These are phyloP conservation scores for Agraylea sexmaculata DNA, from an alignment of 1,140 invertebrate genomes.

Conservation along the genomic window DNA sequence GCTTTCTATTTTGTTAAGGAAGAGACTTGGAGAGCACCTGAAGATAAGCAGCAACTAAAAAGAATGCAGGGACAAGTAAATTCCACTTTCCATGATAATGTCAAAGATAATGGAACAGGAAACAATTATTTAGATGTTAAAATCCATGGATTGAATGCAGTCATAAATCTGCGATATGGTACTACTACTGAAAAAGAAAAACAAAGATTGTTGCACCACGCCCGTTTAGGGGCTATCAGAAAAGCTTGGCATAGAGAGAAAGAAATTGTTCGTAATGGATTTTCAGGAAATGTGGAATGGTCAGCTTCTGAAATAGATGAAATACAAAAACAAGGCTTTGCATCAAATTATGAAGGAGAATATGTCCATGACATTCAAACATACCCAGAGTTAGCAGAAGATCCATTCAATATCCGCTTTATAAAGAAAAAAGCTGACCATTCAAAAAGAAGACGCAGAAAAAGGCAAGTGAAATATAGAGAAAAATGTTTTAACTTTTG, in stretches of 20 bases:
- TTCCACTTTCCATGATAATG: conserved; percentile 79
- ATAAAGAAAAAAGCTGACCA: conserved; percentile 61
- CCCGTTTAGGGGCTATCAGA: conserved; percentile 68
- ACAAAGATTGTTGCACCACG: conserved; percentile 76
- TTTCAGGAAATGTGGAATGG: conserved; percentile 62
- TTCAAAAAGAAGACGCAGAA: conserved; percentile 50
- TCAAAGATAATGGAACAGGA: conserved; percentile 54
- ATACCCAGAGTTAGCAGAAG: conserved; percentile 87
- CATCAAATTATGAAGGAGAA: conserved; percentile 75
- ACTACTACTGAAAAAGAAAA: conserved; percentile 80
- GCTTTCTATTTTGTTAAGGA: conserved; percentile 94
- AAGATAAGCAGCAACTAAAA: conserved; percentile 80
- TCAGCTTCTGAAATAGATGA: conserved; percentile 73
- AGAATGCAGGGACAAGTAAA: conserved; percentile 82
- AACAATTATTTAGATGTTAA: conserved; percentile 68
- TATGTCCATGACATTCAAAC: conserved; percentile 80
- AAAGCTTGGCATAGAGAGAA: conserved; percentile 88
- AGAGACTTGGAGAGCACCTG: conserved; percentile 72
- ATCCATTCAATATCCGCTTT: conserved; percentile 88
- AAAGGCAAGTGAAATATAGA: conserved; percentile 38
- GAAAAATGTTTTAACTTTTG: conserved; percentile 12
- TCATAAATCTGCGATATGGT: conserved; percentile 78
- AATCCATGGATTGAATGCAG: conserved; percentile 70
- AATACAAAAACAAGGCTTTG: conserved; percentile 70
- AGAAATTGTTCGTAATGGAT: conserved; percentile 66